Percentiles rank a stretch among this genome's conserved stretches.
These are phyloP conservation scores for Xestia c-nigrum DNA, from an alignment of 2,888 invertebrate species.

Conservation along the genomic window DNA sequence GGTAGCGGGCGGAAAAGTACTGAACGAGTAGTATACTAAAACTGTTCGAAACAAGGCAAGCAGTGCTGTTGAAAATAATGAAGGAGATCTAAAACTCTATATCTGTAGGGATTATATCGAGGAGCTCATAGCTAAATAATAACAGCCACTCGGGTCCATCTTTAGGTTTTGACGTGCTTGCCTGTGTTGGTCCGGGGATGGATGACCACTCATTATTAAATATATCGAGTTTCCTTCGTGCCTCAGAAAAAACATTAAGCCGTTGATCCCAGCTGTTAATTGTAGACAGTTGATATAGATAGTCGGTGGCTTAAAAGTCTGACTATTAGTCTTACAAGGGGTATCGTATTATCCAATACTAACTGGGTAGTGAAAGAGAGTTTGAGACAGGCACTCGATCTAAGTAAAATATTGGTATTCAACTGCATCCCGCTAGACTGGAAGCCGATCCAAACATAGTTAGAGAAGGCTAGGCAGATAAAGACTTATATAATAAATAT, in stretches of 20 bases:
- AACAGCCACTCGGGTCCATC: no score
- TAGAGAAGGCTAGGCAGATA: neutral
- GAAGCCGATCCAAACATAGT: neutral
- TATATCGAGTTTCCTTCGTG: no score
- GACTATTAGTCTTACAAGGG: neutral
- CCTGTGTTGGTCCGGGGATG: no score
- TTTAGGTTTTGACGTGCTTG: no score
- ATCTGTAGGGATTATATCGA: no score
- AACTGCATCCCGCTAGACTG: no score
- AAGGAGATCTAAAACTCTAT: neutral
- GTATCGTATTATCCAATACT: neutral
- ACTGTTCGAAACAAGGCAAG: neutral
- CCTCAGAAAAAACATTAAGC: no score
- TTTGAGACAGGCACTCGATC: neutral
- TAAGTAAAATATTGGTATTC: neutral
- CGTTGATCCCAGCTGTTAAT: no score
- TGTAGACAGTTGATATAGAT: no score
- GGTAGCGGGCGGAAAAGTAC: slow-evolving; percentile 19
- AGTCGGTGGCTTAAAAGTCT: neutral
- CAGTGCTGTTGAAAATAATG: neutral
- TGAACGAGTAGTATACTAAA: neutral
- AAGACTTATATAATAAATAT: neutral
- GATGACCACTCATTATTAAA: no score
- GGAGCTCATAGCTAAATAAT: no score
- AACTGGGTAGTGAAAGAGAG: no score